Conservation (phyloP, 2,113 vertebrate genomes). For the Aleadryas rufinucha region DNA sequence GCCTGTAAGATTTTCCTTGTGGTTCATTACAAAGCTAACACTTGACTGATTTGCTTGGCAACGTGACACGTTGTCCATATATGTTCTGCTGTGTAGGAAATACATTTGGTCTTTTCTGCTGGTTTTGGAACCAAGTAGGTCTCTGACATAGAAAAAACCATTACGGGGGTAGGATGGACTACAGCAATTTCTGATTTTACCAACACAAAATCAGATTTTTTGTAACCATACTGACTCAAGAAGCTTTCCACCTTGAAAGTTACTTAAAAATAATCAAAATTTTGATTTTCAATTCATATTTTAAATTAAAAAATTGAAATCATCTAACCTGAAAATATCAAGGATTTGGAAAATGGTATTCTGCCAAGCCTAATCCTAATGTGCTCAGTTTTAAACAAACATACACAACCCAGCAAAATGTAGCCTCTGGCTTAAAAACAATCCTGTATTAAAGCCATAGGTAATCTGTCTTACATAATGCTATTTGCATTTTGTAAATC, state of each 20-base stretch:
- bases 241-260: background rate
- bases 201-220: background rate
- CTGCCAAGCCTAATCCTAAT: background rate
- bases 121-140: background rate
- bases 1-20: background rate
- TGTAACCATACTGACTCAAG: background rate
- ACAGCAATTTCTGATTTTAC: background rate
- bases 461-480: constrained; percentile 60
- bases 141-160: background rate
- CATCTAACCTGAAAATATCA: background rate
- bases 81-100: background rate
- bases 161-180: background rate
- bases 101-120: background rate
- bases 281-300: background rate
- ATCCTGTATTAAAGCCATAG: constrained; percentile 54
- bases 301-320: background rate
- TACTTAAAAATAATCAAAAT: background rate
- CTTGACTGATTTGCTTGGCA: background rate
- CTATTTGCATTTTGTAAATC: constrained; percentile 52
- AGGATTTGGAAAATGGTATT: background rate
- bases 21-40: constrained; percentile 1
- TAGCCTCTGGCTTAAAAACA: constrained; percentile 32
- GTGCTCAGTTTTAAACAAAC: background rate
- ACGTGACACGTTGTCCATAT: background rate
- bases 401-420: constrained; percentile 34